Percentiles rank a stretch among this genome's conserved stretches.
Conservation (phyloP, 2,888 invertebrate species). For the Temnothorax unifasciatus region DNA sequence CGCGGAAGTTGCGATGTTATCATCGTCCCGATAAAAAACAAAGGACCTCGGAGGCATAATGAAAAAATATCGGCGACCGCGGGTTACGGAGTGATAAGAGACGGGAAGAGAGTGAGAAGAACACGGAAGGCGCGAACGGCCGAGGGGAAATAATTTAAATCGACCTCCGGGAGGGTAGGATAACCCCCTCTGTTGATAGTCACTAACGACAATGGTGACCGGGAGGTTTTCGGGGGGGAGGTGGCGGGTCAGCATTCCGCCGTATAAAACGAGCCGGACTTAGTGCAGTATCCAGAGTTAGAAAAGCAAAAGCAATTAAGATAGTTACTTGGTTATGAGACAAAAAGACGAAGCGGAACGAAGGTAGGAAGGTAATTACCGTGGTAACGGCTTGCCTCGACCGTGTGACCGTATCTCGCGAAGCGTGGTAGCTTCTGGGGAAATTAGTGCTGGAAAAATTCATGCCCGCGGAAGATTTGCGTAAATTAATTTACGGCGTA, state of each 20-base stretch:
- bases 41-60: slow-evolving; percentile 40
- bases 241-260: slow-evolving; percentile 21
- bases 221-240: not conserved
- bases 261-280: slow-evolving; percentile 51
- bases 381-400: slow-evolving; percentile 79
- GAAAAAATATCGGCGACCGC: slow-evolving; percentile 50
- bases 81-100: not conserved
- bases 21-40: slow-evolving; percentile 28
- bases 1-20: slow-evolving; percentile 42
- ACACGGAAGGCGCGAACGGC: not conserved
- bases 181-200: slow-evolving; percentile 46
- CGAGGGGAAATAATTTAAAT: slow-evolving; percentile 59
- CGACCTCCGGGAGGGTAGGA: slow-evolving; percentile 42
- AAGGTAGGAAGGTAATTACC: slow-evolving; percentile 83
- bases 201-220: slow-evolving; percentile 25
- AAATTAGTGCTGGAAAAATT: slow-evolving; percentile 83
- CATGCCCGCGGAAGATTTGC: slow-evolving; percentile 82
- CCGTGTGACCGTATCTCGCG: slow-evolving; percentile 71
- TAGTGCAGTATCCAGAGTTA: slow-evolving; percentile 71
- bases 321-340: slow-evolving; percentile 84
- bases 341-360: slow-evolving; percentile 79
- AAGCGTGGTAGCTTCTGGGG: slow-evolving; percentile 76
- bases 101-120: not conserved
- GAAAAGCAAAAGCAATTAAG: slow-evolving; percentile 83
- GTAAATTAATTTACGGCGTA: slow-evolving; percentile 82